phyloP scores from a whole-genome alignment of 1,140 invertebrate species.

The Ostrea edulis region DNA sequence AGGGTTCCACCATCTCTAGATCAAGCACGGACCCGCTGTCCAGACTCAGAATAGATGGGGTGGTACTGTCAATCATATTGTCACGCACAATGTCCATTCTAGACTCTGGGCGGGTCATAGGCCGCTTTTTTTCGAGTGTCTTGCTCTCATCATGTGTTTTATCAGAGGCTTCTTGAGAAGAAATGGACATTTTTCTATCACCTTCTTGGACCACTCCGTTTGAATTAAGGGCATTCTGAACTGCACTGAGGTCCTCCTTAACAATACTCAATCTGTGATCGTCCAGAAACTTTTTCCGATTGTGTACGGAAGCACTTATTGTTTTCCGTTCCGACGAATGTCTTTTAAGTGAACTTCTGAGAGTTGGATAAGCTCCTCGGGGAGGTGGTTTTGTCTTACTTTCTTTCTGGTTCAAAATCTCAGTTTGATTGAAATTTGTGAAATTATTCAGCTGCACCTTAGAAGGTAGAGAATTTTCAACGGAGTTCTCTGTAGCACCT shows the following conservation, averaged over 20 bases:
- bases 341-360: not conserved
- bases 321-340: conserved; percentile 9
- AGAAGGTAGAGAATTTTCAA: not conserved
- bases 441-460: not conserved
- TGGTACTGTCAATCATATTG: conserved; percentile 12
- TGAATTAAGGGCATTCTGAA: not conserved
- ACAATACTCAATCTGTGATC: conserved; percentile 17
- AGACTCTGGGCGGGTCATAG: conserved; percentile 17
- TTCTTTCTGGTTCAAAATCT: not conserved
- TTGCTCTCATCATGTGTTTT: not conserved
- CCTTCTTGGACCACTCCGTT: not conserved
- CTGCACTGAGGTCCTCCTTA: not conserved
- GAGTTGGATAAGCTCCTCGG: not conserved
- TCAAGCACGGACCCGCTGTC: not conserved
- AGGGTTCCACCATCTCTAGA: not conserved
- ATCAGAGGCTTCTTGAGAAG: not conserved
- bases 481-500: conserved; percentile 1
- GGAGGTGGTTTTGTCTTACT: conserved; percentile 9
- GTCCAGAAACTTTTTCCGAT: conserved; percentile 9
- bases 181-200: not conserved
- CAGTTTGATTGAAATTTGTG: not conserved
- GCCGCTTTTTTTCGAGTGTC: not conserved
- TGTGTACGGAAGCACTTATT: conserved; percentile 19
- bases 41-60: conserved; percentile 4
- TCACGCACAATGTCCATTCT: conserved; percentile 10